A percentile compares a stretch with the other conserved stretches of the same genome.
phyloP scores from a whole-genome alignment of 2,113 vertebrate species.

The Pelecanoides urinatrix region DNA sequence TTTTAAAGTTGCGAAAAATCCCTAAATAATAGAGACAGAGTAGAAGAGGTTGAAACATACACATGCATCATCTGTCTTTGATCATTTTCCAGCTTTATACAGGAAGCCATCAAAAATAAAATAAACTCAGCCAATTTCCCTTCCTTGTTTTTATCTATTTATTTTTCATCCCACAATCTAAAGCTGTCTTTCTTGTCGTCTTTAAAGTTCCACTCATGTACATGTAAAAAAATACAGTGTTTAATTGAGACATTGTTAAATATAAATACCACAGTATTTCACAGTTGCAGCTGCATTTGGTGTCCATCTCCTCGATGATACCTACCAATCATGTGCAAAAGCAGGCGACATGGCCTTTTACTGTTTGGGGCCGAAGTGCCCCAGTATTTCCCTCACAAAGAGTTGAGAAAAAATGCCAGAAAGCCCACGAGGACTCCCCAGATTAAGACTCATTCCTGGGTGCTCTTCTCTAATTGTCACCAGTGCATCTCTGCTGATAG shows the following conservation, averaged over 20 bases:
- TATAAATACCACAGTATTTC: neutral
- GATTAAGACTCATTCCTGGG: neutral
- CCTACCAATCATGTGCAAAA: neutral
- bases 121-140: neutral
- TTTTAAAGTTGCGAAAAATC: neutral
- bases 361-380: neutral
- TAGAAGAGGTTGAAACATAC: neutral
- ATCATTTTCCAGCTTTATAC: neutral
- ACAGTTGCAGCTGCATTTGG: neutral
- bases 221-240: neutral
- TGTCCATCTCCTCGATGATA: neutral
- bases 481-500: neutral
- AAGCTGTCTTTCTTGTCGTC: neutral
- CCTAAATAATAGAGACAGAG: neutral
- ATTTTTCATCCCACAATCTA: neutral
- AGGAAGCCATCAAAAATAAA: neutral
- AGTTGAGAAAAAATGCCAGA: neutral
- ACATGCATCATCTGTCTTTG: neutral
- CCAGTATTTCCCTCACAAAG: neutral
- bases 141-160: neutral
- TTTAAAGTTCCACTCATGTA: neutral
- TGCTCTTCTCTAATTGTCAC: neutral
- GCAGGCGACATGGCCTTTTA: neutral
- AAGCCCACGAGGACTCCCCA: neutral
- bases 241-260: neutral